Evolutionary conservation across 2,888 invertebrate genomes (phyloP).

Genomic region (Eustalomyia histrio): DNA sequence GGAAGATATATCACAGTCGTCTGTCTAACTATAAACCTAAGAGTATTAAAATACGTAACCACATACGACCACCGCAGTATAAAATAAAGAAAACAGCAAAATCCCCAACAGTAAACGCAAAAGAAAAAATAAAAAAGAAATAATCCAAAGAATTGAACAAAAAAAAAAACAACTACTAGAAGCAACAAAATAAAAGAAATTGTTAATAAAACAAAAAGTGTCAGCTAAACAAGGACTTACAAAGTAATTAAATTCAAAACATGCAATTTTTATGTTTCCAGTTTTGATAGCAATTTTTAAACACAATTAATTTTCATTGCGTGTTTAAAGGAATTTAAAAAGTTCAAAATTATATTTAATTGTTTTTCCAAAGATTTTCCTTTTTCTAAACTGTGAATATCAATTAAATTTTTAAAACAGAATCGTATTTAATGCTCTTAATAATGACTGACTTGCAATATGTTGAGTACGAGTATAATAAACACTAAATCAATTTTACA

Average conservation of each 20-base stretch:
- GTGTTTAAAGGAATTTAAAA: slow-evolving; percentile 53
- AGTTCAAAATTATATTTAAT: slow-evolving; percentile 35
- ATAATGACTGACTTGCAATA: not conserved
- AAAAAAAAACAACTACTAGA: not conserved
- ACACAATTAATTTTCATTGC: slow-evolving; percentile 67
- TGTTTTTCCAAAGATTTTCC: not conserved
- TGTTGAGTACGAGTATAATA: not conserved
- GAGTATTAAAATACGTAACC: slow-evolving; percentile 66
- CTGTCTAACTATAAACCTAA: slow-evolving; percentile 48
- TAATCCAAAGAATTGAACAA: slow-evolving; percentile 45
- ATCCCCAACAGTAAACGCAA: slow-evolving; percentile 35
- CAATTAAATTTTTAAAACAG: slow-evolving; percentile 3
- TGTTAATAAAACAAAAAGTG: slow-evolving; percentile 22
- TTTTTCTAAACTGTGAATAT: not conserved
- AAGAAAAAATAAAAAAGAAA: slow-evolving; percentile 22
- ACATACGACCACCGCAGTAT: slow-evolving; percentile 57
- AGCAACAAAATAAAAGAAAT: no score
- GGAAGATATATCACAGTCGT: not conserved
- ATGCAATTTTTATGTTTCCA: slow-evolving; percentile 43
- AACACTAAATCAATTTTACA: slow-evolving; percentile 35
- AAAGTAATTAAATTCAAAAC: slow-evolving; percentile 57
- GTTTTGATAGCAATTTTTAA: slow-evolving; percentile 32
- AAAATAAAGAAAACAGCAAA: slow-evolving; percentile 18
- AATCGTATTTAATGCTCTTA: not conserved
- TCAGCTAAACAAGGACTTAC: slow-evolving; percentile 62